A percentile compares a stretch with the other conserved stretches of the same genome.
Conservation (phyloP, 1,140 invertebrate species). For the Lordiphosa clarofinis region DNA sequence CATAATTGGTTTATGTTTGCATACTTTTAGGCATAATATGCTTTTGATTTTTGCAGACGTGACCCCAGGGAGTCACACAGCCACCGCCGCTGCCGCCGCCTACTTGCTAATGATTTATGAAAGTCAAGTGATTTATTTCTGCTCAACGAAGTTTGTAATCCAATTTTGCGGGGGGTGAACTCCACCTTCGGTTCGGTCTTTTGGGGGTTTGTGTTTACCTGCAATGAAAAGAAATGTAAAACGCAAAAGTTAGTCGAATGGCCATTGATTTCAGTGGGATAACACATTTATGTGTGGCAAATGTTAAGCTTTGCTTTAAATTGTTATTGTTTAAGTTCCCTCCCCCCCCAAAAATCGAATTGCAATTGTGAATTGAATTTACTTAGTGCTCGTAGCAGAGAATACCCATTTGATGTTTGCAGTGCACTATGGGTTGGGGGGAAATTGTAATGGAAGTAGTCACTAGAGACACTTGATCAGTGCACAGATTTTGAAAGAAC, state of each 20-base stretch:
- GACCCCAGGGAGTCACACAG: conserved; percentile 34
- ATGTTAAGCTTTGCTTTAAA: background rate
- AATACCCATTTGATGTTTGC: background rate
- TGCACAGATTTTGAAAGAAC: too few relatives aligned
- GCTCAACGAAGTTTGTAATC: conserved; percentile 59
- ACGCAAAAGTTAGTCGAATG: conserved; percentile 34
- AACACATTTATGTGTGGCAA: background rate
- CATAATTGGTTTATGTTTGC: conserved; percentile 60
- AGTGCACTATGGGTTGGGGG: too few relatives aligned
- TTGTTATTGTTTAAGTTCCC: conserved; percentile 8
- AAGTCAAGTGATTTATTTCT: conserved; percentile 61
- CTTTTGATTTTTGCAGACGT: conserved; percentile 60
- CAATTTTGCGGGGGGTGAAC: conserved; percentile 21
- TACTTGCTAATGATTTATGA: conserved; percentile 54
- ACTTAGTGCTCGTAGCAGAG: background rate
- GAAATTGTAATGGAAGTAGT: too few relatives aligned
- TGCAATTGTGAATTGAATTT: conserved; percentile 22
- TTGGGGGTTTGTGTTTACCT: conserved; percentile 18
- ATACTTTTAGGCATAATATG: conserved; percentile 60
- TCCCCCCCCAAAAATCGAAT: conserved; percentile 3
- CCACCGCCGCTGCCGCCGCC: background rate
- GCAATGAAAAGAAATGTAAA: conserved; percentile 40
- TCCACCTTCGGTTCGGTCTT: too few relatives aligned
- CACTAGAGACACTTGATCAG: too few relatives aligned
- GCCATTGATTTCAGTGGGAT: conserved; percentile 24